These are phyloP conservation scores for Quiscalus mexicanus DNA, from an alignment of 2,113 vertebrate genomes.

Conservation along the genomic window DNA sequence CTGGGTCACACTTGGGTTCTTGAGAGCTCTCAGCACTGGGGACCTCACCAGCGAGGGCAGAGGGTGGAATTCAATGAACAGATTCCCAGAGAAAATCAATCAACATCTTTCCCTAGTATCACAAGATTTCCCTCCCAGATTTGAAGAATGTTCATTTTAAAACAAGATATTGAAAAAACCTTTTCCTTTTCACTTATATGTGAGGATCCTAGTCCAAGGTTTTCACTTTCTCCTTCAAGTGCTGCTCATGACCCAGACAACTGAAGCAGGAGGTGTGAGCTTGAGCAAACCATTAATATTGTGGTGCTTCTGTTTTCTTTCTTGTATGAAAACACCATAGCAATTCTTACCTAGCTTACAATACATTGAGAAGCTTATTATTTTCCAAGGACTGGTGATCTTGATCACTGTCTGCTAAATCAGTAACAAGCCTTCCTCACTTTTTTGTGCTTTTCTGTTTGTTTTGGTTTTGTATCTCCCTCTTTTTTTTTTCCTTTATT, in stretches of 20 bases:
- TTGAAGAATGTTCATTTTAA: neutral
- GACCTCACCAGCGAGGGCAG: neutral
- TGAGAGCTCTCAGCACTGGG: fast-evolving
- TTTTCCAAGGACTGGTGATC: neutral
- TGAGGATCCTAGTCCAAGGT: neutral
- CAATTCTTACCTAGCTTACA: neutral
- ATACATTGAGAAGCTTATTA: neutral
- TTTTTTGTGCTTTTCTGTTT: neutral
- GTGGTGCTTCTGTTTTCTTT: neutral
- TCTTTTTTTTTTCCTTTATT: neutral
- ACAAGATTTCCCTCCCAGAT: neutral
- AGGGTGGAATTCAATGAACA: neutral
- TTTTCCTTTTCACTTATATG: neutral
- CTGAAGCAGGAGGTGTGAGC: constrained; percentile 12
- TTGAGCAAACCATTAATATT: neutral
- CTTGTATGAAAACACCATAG: neutral
- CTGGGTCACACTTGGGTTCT: neutral
- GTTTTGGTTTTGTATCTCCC: neutral
- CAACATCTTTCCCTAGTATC: neutral
- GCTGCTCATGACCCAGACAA: neutral
- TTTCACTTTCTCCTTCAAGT: neutral
- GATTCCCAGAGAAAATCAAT: neutral
- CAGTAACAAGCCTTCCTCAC: neutral
- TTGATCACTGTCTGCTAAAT: neutral
- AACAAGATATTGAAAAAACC: neutral